A percentile compares a stretch with the other conserved stretches of the same genome.
These are phyloP conservation scores for Strigamia maritima DNA, from an alignment of 2,888 invertebrate genomes.

Conservation along the genomic window DNA sequence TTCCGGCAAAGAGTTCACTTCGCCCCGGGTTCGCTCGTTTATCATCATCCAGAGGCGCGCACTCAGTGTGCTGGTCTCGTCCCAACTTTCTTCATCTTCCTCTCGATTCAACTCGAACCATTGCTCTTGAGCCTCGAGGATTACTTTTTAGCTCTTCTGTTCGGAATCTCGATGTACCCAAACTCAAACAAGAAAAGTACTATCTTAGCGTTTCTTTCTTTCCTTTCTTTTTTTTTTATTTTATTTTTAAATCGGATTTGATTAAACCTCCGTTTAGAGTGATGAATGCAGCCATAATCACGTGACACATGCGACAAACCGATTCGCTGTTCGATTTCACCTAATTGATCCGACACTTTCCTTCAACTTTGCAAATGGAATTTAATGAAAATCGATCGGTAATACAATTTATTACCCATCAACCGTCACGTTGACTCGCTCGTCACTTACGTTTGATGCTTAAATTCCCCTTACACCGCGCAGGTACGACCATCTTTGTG, in stretches of 20 bases:
- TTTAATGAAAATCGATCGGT: constrained; percentile 27
- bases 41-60: constrained; percentile 7
- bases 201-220: not conserved
- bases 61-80: constrained; percentile 18
- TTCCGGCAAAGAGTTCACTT: constrained; percentile 1
- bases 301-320: not conserved
- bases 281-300: not conserved
- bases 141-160: constrained; percentile 17
- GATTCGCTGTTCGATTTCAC: not conserved
- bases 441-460: constrained; percentile 26
- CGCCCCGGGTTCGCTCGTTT: constrained; percentile 6
- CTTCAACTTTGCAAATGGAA: constrained; percentile 5
- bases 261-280: not conserved
- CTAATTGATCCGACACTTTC: constrained; percentile 26
- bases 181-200: not conserved
- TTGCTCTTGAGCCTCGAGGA: constrained; percentile 25
- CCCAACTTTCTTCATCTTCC: constrained; percentile 32
- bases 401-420: constrained; percentile 28
- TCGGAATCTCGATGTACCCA: constrained; percentile 17
- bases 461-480: not conserved
- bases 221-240: not conserved
- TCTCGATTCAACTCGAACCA: constrained; percentile 30
- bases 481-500: constrained; percentile 12
- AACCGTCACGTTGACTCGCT: constrained; percentile 13
- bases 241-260: not conserved